Percentiles rank a stretch among this genome's conserved stretches.
Evolutionary conservation across 2,888 invertebrate genomes (phyloP).

Genomic region (Epistrophe grossulariae): DNA sequence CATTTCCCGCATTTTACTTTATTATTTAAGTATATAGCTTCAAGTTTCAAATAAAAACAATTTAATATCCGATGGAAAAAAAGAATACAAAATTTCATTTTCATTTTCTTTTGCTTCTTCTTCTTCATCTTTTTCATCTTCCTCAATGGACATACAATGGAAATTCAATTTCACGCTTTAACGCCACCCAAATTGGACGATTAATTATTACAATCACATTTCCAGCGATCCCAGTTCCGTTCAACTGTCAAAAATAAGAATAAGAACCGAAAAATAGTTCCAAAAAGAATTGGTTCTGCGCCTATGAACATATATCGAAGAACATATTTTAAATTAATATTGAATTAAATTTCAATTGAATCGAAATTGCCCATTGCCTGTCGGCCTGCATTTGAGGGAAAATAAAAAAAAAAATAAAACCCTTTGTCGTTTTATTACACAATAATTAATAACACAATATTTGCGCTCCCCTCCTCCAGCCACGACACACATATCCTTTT

Average conservation of each 20-base stretch:
- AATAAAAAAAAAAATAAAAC: not conserved
- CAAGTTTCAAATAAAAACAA: slow-evolving; percentile 38
- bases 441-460: slow-evolving; percentile 75
- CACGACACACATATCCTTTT: slow-evolving; percentile 30
- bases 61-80: slow-evolving; percentile 27
- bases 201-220: slow-evolving; percentile 71
- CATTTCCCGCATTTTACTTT: no score
- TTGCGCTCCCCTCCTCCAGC: slow-evolving; percentile 46
- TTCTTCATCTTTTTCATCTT: slow-evolving; percentile 29
- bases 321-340: slow-evolving; percentile 69
- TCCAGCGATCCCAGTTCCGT: slow-evolving; percentile 33
- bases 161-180: slow-evolving; percentile 76
- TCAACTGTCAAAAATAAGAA: slow-evolving; percentile 63
- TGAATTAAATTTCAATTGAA: slow-evolving; percentile 69
- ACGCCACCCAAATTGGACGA: slow-evolving; percentile 73
- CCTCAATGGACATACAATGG: slow-evolving; percentile 26
- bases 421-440: slow-evolving; percentile 60
- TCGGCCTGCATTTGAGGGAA: slow-evolving; percentile 1
- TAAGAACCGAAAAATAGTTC: slow-evolving; percentile 11
- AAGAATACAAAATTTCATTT: slow-evolving; percentile 12
- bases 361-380: slow-evolving; percentile 3
- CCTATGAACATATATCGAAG: slow-evolving; percentile 54
- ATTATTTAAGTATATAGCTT: not conserved
- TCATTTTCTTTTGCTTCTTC: slow-evolving; percentile 46
- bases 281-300: slow-evolving; percentile 64